Conservation (phyloP, 2,888 invertebrate genomes). For the Neria commutata region DNA sequence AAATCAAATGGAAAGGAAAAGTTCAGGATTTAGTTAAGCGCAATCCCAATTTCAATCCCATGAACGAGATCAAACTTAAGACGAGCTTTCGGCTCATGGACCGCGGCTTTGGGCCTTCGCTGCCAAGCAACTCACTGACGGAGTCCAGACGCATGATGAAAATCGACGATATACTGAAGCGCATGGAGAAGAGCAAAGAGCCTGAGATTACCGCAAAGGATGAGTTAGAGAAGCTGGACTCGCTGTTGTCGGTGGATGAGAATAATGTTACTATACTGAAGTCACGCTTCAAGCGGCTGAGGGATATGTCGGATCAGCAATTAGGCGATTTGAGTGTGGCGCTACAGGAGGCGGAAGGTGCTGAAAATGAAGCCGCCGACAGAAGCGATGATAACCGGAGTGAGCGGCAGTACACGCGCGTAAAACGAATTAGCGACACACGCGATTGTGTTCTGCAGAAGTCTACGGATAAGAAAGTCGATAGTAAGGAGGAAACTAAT, state of each 20-base stretch:
- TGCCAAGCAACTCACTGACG: conserved; percentile 50
- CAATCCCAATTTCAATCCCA: conserved; percentile 42
- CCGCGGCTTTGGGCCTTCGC: conserved; percentile 51
- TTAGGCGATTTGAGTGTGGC: background rate
- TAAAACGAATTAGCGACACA: conserved; percentile 21
- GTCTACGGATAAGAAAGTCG: conserved; percentile 13
- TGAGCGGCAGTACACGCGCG: conserved; percentile 29
- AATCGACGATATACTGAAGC: conserved; percentile 37
- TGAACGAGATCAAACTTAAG: conserved; percentile 54
- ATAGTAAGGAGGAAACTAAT: background rate
- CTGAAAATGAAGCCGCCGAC: background rate
- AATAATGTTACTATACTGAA: too few species aligned
- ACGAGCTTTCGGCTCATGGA: conserved; percentile 53
- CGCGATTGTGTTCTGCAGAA: conserved; percentile 16
- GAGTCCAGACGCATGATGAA: conserved; percentile 33
- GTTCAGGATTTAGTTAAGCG: conserved; percentile 28
- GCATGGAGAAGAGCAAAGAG: conserved; percentile 27
- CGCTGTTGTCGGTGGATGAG: background rate
- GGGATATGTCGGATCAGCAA: too few species aligned
- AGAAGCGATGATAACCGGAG: conserved; percentile 22
- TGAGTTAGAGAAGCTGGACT: background rate
- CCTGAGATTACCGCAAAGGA: conserved; percentile 1
- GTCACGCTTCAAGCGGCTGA: background rate
- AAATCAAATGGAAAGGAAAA: background rate
- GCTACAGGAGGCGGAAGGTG: background rate